A percentile compares a stretch with the other conserved stretches of the same genome.
phyloP scores from a whole-genome alignment of 2,113 vertebrate genomes.

The Microtus oregoni region DNA sequence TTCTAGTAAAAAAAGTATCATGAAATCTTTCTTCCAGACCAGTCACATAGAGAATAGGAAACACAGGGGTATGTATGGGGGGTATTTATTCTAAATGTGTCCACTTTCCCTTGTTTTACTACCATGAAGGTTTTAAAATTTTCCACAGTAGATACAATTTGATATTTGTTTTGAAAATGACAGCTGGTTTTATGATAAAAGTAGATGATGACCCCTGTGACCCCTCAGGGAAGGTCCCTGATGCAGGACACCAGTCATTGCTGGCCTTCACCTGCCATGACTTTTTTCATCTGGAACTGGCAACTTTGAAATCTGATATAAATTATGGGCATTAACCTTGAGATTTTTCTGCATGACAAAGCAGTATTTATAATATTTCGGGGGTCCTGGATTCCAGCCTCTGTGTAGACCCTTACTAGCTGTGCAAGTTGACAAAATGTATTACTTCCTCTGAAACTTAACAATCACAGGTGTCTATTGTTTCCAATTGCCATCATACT shows the following conservation, averaged over 20 bases:
- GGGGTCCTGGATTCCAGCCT: not conserved
- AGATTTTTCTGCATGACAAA: not conserved
- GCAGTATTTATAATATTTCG: not conserved
- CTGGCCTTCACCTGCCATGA: not conserved
- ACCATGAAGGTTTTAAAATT: not conserved
- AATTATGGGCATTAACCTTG: not conserved
- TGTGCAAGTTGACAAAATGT: not conserved
- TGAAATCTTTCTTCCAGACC: not conserved
- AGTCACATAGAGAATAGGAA: conserved; percentile 5
- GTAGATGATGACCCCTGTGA: not conserved
- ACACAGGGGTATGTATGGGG: not conserved
- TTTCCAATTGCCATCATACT: not conserved
- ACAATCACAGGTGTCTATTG: not conserved
- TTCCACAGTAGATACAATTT: not conserved
- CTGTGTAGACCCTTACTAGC: not conserved
- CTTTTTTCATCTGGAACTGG: not conserved
- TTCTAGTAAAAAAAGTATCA: not conserved
- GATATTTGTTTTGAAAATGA: conserved; percentile 49
- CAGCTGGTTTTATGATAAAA: conserved; percentile 21
- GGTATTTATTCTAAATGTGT: not conserved
- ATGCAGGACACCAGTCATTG: not conserved
- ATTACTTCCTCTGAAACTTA: not conserved
- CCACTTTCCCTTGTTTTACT: not conserved
- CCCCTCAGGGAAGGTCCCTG: not conserved
- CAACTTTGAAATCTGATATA: conserved; percentile 31